Base-by-base conservation (phyloP, 2,888 invertebrate genomes). In the Caenorhabditis japonica region DNA sequence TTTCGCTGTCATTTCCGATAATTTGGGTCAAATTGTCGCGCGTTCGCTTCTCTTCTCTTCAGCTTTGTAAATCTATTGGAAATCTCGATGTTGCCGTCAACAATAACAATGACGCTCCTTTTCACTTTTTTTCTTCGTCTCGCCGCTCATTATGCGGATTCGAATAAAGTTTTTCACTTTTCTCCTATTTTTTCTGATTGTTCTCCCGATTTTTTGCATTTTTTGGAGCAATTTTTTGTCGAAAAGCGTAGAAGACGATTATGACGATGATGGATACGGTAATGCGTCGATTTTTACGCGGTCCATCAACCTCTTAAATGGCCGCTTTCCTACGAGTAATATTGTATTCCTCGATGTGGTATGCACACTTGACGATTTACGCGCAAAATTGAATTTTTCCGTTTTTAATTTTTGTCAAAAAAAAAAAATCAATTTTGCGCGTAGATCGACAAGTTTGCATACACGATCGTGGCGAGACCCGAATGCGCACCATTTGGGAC, bases 1-100 rank as follows among this genome's bases (percentile, higher is more conserved):
- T 33, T 30, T 38, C 53, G 12, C 30, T 49, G 33, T 21, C 17
- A 12, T 21, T 53, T 27, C 21, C 33, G 25, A 23, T 44, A 47
- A 69, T 60, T 51, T 70, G 70, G 70, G 70, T 70, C 70, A 70
- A 60, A 43, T 38, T 49, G 30, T 64, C 64, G 64, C 47, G 34
- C 47, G 49, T 44, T 36, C 43, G 36, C 25, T 15, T 8, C 13
- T 38, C 17, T 12, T 53, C 15, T 39, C 49, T 49, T n/a, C n/a
- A n/a, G n/a, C n/a, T n/a, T n/a, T n/a, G n/a, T n/a, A n/a, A n/a
- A n/a, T n/a, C n/a, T n/a, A n/a, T n/a, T n/a, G n/a, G n/a, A n/a
- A n/a, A n/a, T n/a, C n/a, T n/a, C n/a, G n/a, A n/a, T n/a, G n/a
- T n/a, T n/a, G n/a, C n/a, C n/a, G n/a, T n/a, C n/a, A n/a, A n/a